A percentile compares a stretch with the other conserved stretches of the same genome.
phyloP scores from a whole-genome alignment of 2,113 vertebrate genomes.

The Sceloporus tristichus region DNA sequence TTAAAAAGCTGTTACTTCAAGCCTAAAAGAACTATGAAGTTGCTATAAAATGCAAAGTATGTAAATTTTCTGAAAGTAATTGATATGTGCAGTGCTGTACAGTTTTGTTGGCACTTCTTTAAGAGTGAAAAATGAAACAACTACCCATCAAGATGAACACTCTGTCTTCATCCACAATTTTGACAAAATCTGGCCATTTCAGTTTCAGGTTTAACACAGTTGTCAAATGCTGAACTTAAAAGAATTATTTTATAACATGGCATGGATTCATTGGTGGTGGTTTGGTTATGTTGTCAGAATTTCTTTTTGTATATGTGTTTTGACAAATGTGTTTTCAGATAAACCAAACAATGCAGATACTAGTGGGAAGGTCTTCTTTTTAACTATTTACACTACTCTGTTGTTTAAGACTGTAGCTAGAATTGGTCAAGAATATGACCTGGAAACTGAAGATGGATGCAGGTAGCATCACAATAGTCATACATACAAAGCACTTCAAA shows the following conservation, averaged over 20 bases:
- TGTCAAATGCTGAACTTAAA: background rate
- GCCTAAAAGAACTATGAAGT: background rate
- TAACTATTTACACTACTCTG: background rate
- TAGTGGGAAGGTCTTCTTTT: background rate
- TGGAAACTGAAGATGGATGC: background rate
- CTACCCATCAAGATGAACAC: background rate
- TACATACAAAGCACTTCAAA: background rate
- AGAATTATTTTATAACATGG: background rate
- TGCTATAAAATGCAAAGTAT: background rate
- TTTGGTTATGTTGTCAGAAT: background rate
- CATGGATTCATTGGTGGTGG: background rate
- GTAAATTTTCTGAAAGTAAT: background rate
- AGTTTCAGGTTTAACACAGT: background rate
- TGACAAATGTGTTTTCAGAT: background rate
- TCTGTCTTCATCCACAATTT: background rate
- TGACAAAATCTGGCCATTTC: background rate
- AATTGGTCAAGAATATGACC: background rate
- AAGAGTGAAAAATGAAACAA: background rate
- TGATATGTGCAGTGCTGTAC: background rate
- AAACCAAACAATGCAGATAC: slow-evolving; percentile 1
- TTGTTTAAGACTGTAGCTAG: background rate
- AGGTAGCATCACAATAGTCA: background rate
- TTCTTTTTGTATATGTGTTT: slow-evolving; percentile 12
- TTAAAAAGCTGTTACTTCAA: background rate
- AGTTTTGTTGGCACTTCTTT: background rate